Conservation (phyloP, 2,888 invertebrate genomes). For the Trissoscelio sp. region DNA sequence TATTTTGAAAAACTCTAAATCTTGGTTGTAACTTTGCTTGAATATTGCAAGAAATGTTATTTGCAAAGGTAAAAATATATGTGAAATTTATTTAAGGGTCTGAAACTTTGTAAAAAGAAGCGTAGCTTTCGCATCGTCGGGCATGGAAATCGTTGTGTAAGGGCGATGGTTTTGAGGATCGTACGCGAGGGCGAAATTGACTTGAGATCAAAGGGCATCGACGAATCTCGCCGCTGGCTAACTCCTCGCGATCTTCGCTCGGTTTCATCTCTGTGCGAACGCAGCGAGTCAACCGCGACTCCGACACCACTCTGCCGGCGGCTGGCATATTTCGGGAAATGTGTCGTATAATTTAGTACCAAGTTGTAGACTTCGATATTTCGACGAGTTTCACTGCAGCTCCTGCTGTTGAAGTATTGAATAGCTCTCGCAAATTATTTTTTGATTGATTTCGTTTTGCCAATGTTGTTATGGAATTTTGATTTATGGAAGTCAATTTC, state of each 20-base stretch:
- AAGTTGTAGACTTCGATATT: neutral
- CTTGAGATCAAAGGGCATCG: constrained; percentile 76
- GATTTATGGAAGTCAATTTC: neutral
- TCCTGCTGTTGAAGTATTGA: neutral
- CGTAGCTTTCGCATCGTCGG: constrained; percentile 71
- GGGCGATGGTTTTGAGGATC: constrained; percentile 44
- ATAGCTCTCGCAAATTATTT: neutral
- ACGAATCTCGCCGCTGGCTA: constrained; percentile 56
- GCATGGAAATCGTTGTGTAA: constrained; percentile 62
- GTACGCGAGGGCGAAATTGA: constrained; percentile 73
- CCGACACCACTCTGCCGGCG: neutral
- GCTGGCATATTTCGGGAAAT: constrained; percentile 22
- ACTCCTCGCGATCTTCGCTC: constrained; percentile 16
- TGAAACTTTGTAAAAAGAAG: constrained; percentile 34
- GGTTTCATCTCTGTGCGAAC: constrained; percentile 2
- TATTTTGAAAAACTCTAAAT: too few relatives aligned
- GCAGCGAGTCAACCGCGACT: constrained; percentile 7
- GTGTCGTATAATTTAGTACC: constrained; percentile 27
- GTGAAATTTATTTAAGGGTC: constrained; percentile 11
- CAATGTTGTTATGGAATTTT: neutral
- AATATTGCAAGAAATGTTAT: too few relatives aligned
- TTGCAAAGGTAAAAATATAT: constrained; percentile 16
- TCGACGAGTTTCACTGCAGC: neutral
- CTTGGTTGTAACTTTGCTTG: too few relatives aligned
- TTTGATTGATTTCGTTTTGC: neutral